phyloP scores from a whole-genome alignment of 2,797 vertebrate species.

The Melanotaenia parkinsoni region DNA sequence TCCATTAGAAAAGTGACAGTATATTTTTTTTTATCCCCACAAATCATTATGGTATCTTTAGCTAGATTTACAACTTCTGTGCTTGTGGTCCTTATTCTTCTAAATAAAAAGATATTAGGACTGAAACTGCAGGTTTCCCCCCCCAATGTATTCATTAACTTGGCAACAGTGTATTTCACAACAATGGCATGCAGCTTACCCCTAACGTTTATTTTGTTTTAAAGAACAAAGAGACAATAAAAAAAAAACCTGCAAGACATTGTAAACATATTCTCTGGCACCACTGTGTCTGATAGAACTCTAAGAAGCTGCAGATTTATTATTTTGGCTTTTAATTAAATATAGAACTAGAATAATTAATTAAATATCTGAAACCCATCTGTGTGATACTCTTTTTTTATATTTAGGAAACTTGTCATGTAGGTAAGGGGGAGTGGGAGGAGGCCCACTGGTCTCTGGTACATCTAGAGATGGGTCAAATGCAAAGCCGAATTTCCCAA shows the following conservation, averaged over 20 bases:
- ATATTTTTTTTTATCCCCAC: too few species aligned
- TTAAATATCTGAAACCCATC: not conserved
- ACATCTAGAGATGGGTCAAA: too few species aligned
- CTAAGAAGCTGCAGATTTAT: not conserved
- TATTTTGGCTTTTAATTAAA: not conserved
- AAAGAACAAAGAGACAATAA: too few species aligned
- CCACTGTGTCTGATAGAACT: not conserved
- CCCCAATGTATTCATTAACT: not conserved
- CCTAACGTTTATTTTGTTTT: not conserved
- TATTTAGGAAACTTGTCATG: not conserved
- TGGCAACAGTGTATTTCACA: not conserved
- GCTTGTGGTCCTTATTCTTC: not conserved
- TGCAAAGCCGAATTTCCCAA: too few species aligned
- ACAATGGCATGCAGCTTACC: not conserved
- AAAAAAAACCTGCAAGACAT: not conserved
- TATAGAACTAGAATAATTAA: not conserved
- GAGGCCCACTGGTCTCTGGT: too few species aligned
- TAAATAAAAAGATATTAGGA: not conserved
- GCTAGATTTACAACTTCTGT: too few species aligned
- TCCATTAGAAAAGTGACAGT: not conserved
- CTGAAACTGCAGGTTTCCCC: not conserved
- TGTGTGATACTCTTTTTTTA: not conserved
- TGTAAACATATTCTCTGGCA: not conserved
- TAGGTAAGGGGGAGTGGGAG: too few species aligned
- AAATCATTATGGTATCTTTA: too few species aligned